Conservation (phyloP, 2,797 vertebrate species). For the Neosilurus mollespiculum region DNA sequence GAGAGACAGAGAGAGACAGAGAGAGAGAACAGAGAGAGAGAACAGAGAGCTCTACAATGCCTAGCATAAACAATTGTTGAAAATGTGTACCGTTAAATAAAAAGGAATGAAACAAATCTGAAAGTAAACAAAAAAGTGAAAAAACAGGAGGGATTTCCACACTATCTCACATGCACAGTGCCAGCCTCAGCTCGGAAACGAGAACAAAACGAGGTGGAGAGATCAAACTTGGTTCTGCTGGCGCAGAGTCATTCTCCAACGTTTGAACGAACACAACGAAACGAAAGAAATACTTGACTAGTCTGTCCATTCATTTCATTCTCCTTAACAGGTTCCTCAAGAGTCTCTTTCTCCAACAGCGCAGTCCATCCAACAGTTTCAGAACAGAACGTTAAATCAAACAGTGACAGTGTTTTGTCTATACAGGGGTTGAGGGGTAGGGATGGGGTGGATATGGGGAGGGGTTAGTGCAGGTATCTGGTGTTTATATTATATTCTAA, state of each 20-base stretch:
- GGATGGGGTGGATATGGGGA: too few relatives aligned
- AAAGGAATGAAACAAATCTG: slow-evolving; percentile 66
- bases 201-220: slow-evolving; percentile 23
- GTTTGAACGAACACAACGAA: not conserved
- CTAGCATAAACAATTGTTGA: slow-evolving; percentile 70
- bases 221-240: slow-evolving; percentile 28
- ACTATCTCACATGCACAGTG: slow-evolving; percentile 50
- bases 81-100: slow-evolving; percentile 74
- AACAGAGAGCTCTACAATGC: slow-evolving; percentile 42
- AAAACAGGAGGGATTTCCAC: slow-evolving; percentile 20
- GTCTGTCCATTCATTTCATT: slow-evolving; percentile 20
- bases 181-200: slow-evolving; percentile 18
- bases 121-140: slow-evolving; percentile 54
- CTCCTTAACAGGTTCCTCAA: slow-evolving; percentile 61
- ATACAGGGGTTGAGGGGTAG: slow-evolving; percentile 40
- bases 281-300: slow-evolving; percentile 29
- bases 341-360: slow-evolving; percentile 73
- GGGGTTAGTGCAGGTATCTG: slow-evolving; percentile 40
- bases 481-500: slow-evolving; percentile 29
- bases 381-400: slow-evolving; percentile 25
- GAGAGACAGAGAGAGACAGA: slow-evolving; percentile 51
- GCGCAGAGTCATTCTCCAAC: slow-evolving; percentile 15
- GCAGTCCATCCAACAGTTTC: slow-evolving; percentile 56
- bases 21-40: slow-evolving; percentile 40
- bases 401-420: slow-evolving; percentile 55